These are phyloP conservation scores for Chrysolina haemoptera DNA, from an alignment of 2,888 invertebrate genomes.

Conservation along the genomic window DNA sequence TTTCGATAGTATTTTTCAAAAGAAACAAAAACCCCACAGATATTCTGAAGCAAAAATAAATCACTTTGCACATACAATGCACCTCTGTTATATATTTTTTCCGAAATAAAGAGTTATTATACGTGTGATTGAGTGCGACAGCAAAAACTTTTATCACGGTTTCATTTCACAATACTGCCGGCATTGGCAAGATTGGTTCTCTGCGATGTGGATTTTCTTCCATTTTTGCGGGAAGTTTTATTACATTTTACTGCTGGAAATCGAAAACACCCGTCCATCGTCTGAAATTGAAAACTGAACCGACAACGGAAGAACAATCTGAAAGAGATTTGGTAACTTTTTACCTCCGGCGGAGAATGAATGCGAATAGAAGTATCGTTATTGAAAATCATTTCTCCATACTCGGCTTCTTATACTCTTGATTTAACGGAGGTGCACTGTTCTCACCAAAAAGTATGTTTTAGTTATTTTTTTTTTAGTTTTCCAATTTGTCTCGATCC, in stretches of 20 bases:
- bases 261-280: conserved; percentile 7
- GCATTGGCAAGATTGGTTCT: conserved; percentile 4
- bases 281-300: conserved; percentile 7
- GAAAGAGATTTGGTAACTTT: conserved; percentile 1
- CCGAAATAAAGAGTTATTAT: neutral
- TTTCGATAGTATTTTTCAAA: too few relatives aligned
- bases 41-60: neutral
- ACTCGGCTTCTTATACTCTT: neutral
- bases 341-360: neutral
- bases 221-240: conserved; percentile 17
- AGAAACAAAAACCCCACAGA: too few relatives aligned
- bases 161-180: conserved; percentile 3
- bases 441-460: too few relatives aligned
- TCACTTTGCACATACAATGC: neutral
- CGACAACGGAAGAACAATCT: conserved; percentile 7
- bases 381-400: neutral
- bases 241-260: conserved; percentile 21
- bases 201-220: neutral
- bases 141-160: conserved; percentile 16
- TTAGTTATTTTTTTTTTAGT: too few relatives aligned
- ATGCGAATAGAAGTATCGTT: neutral
- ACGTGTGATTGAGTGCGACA: conserved; percentile 11
- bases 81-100: conserved; percentile 1
- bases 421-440: too few relatives aligned
- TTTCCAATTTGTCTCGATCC: too few relatives aligned